phyloP scores from a whole-genome alignment of 2,797 vertebrate genomes.

The Hippocampus kuda region DNA sequence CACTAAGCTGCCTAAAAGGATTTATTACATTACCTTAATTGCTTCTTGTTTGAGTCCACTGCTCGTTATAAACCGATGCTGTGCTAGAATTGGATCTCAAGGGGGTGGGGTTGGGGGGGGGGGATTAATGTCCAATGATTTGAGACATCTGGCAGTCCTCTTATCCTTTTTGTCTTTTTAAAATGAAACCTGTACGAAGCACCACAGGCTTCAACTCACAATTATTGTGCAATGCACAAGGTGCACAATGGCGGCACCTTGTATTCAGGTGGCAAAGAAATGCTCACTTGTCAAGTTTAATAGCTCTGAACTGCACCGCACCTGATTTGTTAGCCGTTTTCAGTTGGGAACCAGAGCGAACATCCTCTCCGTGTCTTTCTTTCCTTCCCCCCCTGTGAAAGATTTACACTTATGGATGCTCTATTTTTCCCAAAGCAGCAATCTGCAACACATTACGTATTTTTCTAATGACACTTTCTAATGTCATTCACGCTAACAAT shows the following conservation, averaged over 20 bases:
- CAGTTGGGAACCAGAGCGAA: conserved; percentile 25
- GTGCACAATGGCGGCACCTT: neutral
- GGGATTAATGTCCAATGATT: conserved; percentile 37
- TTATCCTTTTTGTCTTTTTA: conserved; percentile 26
- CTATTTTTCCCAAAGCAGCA: conserved; percentile 37
- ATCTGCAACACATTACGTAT: conserved; percentile 37
- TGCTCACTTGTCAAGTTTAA: conserved; percentile 42
- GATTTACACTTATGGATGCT: conserved; percentile 52
- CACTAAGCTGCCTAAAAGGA: conserved; percentile 37
- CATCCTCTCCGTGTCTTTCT: conserved; percentile 26
- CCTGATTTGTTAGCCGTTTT: conserved; percentile 51
- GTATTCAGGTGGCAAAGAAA: conserved; percentile 33
- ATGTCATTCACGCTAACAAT: too few relatives aligned
- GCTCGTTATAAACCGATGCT: conserved; percentile 16
- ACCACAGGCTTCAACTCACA: conserved; percentile 3
- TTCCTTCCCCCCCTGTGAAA: conserved; percentile 19
- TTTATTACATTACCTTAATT: conserved; percentile 60
- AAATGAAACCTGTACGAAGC: conserved; percentile 17
- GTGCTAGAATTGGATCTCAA: conserved; percentile 17
- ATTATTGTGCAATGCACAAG: conserved; percentile 11
- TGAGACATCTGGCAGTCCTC: conserved; percentile 50
- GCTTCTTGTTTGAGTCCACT: conserved; percentile 31
- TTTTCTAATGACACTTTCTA: too few relatives aligned
- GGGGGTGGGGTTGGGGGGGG: neutral
- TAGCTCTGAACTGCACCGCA: conserved; percentile 23